Base-by-base conservation (phyloP, 2,888 invertebrate genomes). In the Arctia plantaginis region DNA sequence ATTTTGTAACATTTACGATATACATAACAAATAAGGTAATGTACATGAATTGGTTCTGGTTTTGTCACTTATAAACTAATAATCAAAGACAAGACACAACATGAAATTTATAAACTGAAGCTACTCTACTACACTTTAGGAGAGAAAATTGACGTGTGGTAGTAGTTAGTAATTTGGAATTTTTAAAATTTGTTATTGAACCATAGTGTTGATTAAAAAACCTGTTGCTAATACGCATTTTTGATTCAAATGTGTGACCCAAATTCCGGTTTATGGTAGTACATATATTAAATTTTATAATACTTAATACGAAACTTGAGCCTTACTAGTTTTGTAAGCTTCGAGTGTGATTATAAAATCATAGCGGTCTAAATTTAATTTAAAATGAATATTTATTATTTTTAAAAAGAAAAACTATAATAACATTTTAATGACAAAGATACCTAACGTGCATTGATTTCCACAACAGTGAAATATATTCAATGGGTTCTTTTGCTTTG, bases 221-320 rank as follows among this genome's bases (percentile, higher is more conserved):
- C 20, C 20, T 44, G 20, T 44, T 30, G 44, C 66, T 44, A 67
- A 44, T 67, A 30, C 66, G 44, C 44, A 44, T n/a, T 67, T 35
- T 18, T 67, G 30, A 30, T n/a, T 67, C 44, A 30, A 67, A 67
- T 27, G 30, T 27, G 20, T 67, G 30, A 47, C 66, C 44, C 20
- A 27, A 30, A 44, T 44, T 67, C 66, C 44, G 44, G 66, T 67
- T 66, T 67, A 10, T 20, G 20, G 1, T 67, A 67, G 12, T 27
- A 44, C 30, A 35, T 35, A n/a, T n/a, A 44, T 44, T 67, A 41
- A 27, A 67, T 20, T 44, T 30, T 44, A 44, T 41, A 67, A 12
- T 66, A 27, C 39, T 66, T 66, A 23, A 23, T 66, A n/a, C 66
- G 66, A 67, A 67, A 44, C 44, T n/a, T 30, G 44, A 66, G 20